phyloP scores from a whole-genome alignment of 2,113 vertebrate genomes.

The Heloderma charlesbogerti region DNA sequence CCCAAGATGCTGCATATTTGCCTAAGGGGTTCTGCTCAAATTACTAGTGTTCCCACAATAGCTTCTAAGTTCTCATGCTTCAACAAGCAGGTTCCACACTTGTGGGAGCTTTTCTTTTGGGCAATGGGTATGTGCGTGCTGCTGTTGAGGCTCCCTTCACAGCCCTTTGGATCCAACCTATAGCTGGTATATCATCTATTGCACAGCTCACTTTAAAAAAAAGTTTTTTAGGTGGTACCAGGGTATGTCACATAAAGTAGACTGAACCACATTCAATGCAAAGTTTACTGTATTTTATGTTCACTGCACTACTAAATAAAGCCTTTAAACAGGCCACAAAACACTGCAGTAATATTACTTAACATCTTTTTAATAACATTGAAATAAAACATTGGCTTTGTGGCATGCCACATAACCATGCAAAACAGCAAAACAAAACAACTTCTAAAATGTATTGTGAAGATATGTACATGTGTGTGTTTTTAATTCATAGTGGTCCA shows the following conservation, averaged over 20 bases:
- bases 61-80: not conserved
- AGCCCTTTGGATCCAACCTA: not conserved
- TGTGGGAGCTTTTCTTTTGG: not conserved
- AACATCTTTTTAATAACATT: slow-evolving; percentile 70
- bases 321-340: slow-evolving; percentile 83
- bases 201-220: slow-evolving; percentile 51
- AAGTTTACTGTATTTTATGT: slow-evolving; percentile 75
- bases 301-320: slow-evolving; percentile 75
- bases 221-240: slow-evolving; percentile 55
- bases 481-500: slow-evolving; percentile 51
- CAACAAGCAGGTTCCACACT: not conserved
- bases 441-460: slow-evolving; percentile 71
- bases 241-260: slow-evolving; percentile 58
- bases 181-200: slow-evolving; percentile 36
- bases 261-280: slow-evolving; percentile 56
- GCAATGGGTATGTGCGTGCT: too few species aligned
- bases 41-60: not conserved
- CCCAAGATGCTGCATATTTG: not conserved
- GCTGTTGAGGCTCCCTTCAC: not conserved
- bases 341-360: slow-evolving; percentile 81
- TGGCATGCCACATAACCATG: slow-evolving; percentile 67
- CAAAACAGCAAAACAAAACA: slow-evolving; percentile 73
- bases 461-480: slow-evolving; percentile 72
- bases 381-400: slow-evolving; percentile 76
- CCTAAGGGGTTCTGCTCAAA: not conserved